A percentile compares a stretch with the other conserved stretches of the same genome.
Conservation (phyloP, 2,888 invertebrate species). For the Neelides folsomi region DNA sequence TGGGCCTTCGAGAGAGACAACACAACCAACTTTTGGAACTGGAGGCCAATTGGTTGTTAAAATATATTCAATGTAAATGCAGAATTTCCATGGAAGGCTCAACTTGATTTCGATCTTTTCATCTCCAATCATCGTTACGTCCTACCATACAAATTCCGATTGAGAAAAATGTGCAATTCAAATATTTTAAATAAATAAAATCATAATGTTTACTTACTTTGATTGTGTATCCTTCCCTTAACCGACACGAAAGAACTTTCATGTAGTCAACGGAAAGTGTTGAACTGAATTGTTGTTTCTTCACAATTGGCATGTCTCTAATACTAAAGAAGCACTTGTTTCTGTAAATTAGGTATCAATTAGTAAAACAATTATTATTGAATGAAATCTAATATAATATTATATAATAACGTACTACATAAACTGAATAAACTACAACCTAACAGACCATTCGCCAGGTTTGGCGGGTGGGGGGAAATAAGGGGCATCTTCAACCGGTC, state of each 20-base stretch:
- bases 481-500: slow-evolving; percentile 36
- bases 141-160: slow-evolving; percentile 38
- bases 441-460: slow-evolving; percentile 36
- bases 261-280: slow-evolving; percentile 46
- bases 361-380: too few relatives aligned
- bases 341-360: slow-evolving; percentile 35
- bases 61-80: slow-evolving; percentile 55
- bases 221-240: slow-evolving; percentile 62
- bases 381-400: too few relatives aligned
- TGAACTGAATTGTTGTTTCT: slow-evolving; percentile 52
- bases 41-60: slow-evolving; percentile 49
- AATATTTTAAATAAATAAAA: slow-evolving; percentile 2
- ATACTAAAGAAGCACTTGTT: slow-evolving; percentile 47
- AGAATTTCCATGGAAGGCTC: slow-evolving; percentile 57
- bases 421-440: slow-evolving; percentile 23
- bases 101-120: slow-evolving; percentile 50
- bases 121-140: slow-evolving; percentile 41
- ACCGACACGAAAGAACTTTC: slow-evolving; percentile 54
- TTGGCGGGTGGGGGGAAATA: slow-evolving; percentile 26
- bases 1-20: slow-evolving; percentile 40
- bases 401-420: neutral
- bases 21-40: slow-evolving; percentile 38
- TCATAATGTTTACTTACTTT: slow-evolving; percentile 42
- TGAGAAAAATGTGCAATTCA: neutral
- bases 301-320: slow-evolving; percentile 47